Evolutionary conservation across 2,888 invertebrate species (phyloP).

Genomic region (Hyppa rectilinea): DNA sequence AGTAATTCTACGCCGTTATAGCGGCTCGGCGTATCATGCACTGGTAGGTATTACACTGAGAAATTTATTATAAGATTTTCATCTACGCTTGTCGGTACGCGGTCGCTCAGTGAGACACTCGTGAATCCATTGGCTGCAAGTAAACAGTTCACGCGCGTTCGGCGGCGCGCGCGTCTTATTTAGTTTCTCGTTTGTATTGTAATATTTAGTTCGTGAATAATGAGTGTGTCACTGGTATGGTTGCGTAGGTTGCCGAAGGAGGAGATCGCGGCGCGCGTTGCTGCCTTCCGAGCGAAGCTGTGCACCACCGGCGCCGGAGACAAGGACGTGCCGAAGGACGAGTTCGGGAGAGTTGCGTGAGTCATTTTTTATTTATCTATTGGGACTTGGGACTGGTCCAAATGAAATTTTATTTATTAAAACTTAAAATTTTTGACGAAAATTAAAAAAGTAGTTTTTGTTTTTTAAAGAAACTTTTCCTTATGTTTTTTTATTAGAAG

Average conservation of each 20-base stretch:
- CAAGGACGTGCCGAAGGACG: constrained; percentile 93
- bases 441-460: too few species aligned
- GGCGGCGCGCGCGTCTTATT: constrained; percentile 53
- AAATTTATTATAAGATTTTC: constrained; percentile 79
- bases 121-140: constrained; percentile 58
- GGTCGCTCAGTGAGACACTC: constrained; percentile 64
- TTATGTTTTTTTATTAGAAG: neutral
- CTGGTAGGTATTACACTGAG: constrained; percentile 84
- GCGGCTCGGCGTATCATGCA: constrained; percentile 83
- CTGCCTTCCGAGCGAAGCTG: constrained; percentile 96
- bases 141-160: constrained; percentile 54
- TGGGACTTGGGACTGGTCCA: neutral
- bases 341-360: constrained; percentile 95
- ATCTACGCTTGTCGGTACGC: constrained; percentile 75
- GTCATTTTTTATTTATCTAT: constrained; percentile 68
- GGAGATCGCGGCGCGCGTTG: constrained; percentile 96
- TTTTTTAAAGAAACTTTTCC: neutral
- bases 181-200: constrained; percentile 48
- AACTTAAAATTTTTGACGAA: too few species aligned
- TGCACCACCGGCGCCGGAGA: constrained; percentile 91
- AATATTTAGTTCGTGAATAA: constrained; percentile 68
- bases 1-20: constrained; percentile 86
- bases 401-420: constrained; percentile 3
- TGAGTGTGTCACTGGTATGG: constrained; percentile 88
- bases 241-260: constrained; percentile 94